A percentile compares a stretch with the other conserved stretches of the same genome.
These are phyloP conservation scores for Sphaeramia orbicularis DNA, from an alignment of 2,797 vertebrate genomes.

Conservation along the genomic window DNA sequence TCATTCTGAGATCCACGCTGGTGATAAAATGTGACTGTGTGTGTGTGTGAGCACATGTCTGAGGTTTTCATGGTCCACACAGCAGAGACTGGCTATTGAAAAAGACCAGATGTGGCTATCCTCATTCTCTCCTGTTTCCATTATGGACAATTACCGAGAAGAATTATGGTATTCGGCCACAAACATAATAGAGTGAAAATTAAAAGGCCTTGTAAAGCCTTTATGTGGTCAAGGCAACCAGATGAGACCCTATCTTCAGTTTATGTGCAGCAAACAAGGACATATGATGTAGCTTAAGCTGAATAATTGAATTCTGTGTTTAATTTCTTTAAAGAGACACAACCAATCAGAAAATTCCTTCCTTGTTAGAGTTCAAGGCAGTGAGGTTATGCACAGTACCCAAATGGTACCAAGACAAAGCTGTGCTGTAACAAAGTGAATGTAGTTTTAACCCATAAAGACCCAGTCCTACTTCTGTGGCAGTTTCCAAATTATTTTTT, in stretches of 20 bases:
- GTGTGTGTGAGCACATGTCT: slow-evolving; percentile 15
- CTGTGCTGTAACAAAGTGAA: neutral
- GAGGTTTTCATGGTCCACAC: slow-evolving; percentile 53
- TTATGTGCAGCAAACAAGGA: slow-evolving; percentile 18
- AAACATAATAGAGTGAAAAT: slow-evolving; percentile 67
- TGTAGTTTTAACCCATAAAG: too few relatives aligned
- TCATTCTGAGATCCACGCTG: slow-evolving; percentile 45
- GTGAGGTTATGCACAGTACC: neutral
- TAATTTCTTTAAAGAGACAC: neutral
- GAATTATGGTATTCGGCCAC: slow-evolving; percentile 71
- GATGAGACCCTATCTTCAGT: slow-evolving; percentile 64
- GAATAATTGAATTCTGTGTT: neutral
- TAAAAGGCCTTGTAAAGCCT: slow-evolving; percentile 58
- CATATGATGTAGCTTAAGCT: slow-evolving; percentile 1
- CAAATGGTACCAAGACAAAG: neutral
- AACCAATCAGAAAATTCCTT: slow-evolving; percentile 12
- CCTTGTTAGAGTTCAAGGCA: neutral
- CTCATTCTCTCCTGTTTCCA: slow-evolving; percentile 36
- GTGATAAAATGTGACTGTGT: slow-evolving; percentile 36
- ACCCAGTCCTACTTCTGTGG: too few relatives aligned
- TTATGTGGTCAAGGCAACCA: slow-evolving; percentile 56
- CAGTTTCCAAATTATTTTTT: too few relatives aligned
- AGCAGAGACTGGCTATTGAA: slow-evolving; percentile 55
- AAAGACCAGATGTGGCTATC: slow-evolving; percentile 69
- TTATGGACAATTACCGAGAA: slow-evolving; percentile 71